phyloP scores from a whole-genome alignment of 2,888 invertebrate genomes.

The Omphaloscelis lunosa region DNA sequence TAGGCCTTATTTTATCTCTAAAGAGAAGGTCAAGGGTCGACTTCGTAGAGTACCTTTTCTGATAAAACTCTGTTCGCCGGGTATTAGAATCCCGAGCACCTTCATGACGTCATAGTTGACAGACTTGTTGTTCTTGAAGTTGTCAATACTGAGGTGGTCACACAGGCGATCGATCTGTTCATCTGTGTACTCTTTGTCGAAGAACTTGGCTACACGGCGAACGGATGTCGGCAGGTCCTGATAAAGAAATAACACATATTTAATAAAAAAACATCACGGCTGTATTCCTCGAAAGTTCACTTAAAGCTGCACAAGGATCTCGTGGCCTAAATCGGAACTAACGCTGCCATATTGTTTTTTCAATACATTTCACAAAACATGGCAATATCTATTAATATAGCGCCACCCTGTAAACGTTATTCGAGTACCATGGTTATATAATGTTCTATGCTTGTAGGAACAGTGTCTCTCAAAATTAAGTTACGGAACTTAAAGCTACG shows the following conservation, averaged over 20 bases:
- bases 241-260: neutral
- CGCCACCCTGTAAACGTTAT: too few relatives aligned
- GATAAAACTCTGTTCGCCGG: slow-evolving; percentile 92
- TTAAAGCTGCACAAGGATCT: too few relatives aligned
- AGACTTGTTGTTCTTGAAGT: slow-evolving; percentile 95
- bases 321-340: too few relatives aligned
- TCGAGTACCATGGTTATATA: too few relatives aligned
- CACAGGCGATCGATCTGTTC: slow-evolving; percentile 91
- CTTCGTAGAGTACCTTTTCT: slow-evolving; percentile 88
- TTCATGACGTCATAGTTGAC: slow-evolving; percentile 93
- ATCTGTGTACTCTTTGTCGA: slow-evolving; percentile 90
- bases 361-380: too few relatives aligned
- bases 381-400: too few relatives aligned
- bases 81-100: slow-evolving; percentile 91
- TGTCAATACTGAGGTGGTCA: slow-evolving; percentile 94
- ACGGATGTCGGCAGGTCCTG: slow-evolving; percentile 92
- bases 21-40: neutral
- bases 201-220: slow-evolving; percentile 91
- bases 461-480: too few relatives aligned
- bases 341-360: too few relatives aligned
- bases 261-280: neutral
- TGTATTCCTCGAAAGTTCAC: too few relatives aligned
- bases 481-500: too few relatives aligned
- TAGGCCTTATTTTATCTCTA: neutral
- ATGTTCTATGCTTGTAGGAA: too few relatives aligned